Base-by-base conservation (phyloP, 2,113 vertebrate species). In the Rana temporaria region DNA sequence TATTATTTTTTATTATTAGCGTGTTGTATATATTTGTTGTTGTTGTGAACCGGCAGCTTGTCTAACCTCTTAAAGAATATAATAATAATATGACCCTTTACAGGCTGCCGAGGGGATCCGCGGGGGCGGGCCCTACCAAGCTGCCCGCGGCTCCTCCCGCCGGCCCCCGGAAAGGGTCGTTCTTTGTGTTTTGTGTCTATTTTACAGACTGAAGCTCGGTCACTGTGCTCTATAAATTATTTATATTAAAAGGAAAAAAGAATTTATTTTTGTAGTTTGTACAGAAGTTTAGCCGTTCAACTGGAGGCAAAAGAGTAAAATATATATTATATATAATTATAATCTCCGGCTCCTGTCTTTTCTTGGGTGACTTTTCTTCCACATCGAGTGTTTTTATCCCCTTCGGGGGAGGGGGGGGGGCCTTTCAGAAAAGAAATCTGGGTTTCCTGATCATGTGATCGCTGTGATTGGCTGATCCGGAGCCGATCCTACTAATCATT, bases 251-350 rank as follows among this genome's bases (percentile, higher is more conserved):
- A 30, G 89, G 84, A 84, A 78, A 73, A 53, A 86, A 89, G 91
- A 86, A 87, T 97, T 95, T 97, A 97, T 97, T 97, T 97, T 97
- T 97, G 94, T 97, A 97, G 94, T 95, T 92, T 95, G 94, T 95
- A 96, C 93, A 96, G 94, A 93, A 94, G 26, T 91, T 91, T 95
- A 95, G 95, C 94, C 90, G 87, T 89, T 92, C 93, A 93, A 95
- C 92, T 90, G 95, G 96, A 96, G 92, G 94, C 95, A 93, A 42
- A 96, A 97, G 94, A 97, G 92, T 96, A 93, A 81, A 81, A 73
- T 81, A 81, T 81, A 81, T 87, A 95, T 95, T 96, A 95, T 95
- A 95, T 95, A 97, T 95, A 95, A 93, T 93, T 93, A 91, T 94
- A 93, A 91, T 93, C 93, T 94, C 92, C 92, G 93, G 90, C 91